Percentiles rank a stretch among this genome's conserved stretches.
Conservation (phyloP, 2,888 invertebrate species). For the Strigamia transsilvanica region DNA sequence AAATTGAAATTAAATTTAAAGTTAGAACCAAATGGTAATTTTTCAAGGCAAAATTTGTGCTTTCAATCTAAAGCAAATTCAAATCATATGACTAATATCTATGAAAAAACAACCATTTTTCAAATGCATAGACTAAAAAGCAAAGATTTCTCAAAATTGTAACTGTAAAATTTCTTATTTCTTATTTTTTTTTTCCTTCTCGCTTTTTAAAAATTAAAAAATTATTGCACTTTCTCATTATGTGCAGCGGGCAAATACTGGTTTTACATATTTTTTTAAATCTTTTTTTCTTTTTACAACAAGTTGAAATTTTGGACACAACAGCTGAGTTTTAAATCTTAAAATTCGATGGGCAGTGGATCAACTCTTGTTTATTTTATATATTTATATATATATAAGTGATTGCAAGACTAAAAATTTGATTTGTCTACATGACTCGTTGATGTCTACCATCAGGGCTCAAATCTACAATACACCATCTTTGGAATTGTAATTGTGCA, state of each 20-base stretch:
- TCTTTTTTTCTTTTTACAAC: conserved; percentile 13
- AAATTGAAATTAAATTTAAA: background rate
- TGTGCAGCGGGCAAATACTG: conserved; percentile 28
- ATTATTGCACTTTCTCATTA: conserved; percentile 45
- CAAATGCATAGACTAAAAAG: conserved; percentile 37
- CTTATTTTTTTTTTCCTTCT: background rate
- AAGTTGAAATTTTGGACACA: conserved; percentile 45
- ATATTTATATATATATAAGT: conserved; percentile 18
- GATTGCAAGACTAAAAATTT: conserved; percentile 40
- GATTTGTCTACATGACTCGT: conserved; percentile 41
- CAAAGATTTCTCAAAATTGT: conserved; percentile 1
- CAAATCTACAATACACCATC: conserved; percentile 29
- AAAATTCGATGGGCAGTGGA: conserved; percentile 40
- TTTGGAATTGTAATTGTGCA: conserved; percentile 23
- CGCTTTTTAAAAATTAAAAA: conserved; percentile 7
- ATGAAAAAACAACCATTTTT: background rate
- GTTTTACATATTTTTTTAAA: too few relatives aligned
- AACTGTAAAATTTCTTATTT: too few relatives aligned
- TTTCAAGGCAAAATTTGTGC: background rate
- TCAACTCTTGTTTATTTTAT: conserved; percentile 31
- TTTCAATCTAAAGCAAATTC: background rate
- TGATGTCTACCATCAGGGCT: conserved; percentile 37
- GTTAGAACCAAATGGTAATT: background rate
- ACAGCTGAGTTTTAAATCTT: conserved; percentile 43
- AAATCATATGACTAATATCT: background rate